Conservation (phyloP, 2,888 invertebrate species). For the Phymatocera aterrima region DNA sequence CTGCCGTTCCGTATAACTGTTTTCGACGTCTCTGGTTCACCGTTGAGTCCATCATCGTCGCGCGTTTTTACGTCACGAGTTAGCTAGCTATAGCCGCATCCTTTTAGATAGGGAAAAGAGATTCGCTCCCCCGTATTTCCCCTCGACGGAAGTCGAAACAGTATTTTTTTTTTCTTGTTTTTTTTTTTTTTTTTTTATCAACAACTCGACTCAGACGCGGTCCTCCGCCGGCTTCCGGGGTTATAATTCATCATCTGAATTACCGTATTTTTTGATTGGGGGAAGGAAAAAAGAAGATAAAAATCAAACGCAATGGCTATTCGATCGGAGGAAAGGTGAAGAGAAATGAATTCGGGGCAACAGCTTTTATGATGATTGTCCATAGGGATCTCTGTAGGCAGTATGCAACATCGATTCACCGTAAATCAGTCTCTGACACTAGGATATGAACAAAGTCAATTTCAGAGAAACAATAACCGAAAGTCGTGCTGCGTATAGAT, state of each 20-base stretch:
- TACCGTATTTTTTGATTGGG: neutral
- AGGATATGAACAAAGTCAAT: neutral
- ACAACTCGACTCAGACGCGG: neutral
- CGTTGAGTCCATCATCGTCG: neutral
- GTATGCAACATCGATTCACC: neutral
- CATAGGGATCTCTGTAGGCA: neutral
- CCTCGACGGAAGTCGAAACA: neutral
- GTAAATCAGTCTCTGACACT: slow-evolving; percentile 16
- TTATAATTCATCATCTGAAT: neutral
- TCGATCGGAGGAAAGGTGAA: neutral
- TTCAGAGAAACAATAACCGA: neutral
- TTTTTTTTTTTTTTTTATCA: neutral
- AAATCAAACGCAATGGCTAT: neutral
- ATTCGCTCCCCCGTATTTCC: neutral
- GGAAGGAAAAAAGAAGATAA: neutral
- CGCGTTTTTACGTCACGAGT: neutral
- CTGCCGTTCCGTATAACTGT: slow-evolving; percentile 6
- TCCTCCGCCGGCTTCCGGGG: neutral
- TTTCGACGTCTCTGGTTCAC: slow-evolving; percentile 10
- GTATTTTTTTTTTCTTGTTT: neutral
- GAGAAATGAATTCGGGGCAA: neutral
- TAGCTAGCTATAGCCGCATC: neutral
- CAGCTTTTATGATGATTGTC: slow-evolving; percentile 23
- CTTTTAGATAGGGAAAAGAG: neutral
- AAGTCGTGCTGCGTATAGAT: too few relatives aligned